Conservation (phyloP, 2,797 vertebrate species). For the Notamacropus eugenii region DNA sequence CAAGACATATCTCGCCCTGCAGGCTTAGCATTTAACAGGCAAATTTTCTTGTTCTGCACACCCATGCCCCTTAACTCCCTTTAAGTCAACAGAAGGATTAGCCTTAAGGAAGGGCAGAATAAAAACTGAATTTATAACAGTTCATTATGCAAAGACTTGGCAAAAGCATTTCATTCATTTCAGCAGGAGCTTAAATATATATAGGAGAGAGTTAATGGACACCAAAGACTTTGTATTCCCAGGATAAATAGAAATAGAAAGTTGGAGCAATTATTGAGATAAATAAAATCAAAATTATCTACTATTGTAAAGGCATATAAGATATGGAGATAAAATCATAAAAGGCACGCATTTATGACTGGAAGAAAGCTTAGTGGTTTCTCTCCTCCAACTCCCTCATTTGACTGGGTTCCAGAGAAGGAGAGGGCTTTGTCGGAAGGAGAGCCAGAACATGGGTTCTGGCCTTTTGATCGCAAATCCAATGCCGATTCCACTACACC, state of each 20-base stretch:
- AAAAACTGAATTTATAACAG: constrained; percentile 24
- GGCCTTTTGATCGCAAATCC: not conserved
- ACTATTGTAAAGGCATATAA: not conserved
- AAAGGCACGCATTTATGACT: not conserved
- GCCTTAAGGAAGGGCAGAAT: constrained; percentile 29
- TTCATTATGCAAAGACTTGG: constrained; percentile 30
- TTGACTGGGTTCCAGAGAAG: not conserved
- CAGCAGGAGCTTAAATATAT: constrained; percentile 10
- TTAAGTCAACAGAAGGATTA: constrained; percentile 48
- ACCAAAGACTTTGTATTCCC: not conserved
- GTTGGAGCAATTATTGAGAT: not conserved
- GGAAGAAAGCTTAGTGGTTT: not conserved
- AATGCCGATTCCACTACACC: not conserved
- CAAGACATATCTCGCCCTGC: not conserved
- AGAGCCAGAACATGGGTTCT: not conserved
- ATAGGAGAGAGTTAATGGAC: not conserved
- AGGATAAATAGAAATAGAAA: not conserved
- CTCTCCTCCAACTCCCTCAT: not conserved
- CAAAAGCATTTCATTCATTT: constrained; percentile 47
- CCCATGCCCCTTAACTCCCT: not conserved
- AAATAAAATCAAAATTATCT: not conserved
- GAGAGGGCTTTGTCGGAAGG: not conserved
- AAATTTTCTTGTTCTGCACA: constrained; percentile 30
- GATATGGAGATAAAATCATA: not conserved
- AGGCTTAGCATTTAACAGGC: constrained; percentile 19